A percentile compares a stretch with the other conserved stretches of the same genome.
These are phyloP conservation scores for Lagorchestes hirsutus DNA, from an alignment of 2,797 vertebrate genomes.

Conservation along the genomic window DNA sequence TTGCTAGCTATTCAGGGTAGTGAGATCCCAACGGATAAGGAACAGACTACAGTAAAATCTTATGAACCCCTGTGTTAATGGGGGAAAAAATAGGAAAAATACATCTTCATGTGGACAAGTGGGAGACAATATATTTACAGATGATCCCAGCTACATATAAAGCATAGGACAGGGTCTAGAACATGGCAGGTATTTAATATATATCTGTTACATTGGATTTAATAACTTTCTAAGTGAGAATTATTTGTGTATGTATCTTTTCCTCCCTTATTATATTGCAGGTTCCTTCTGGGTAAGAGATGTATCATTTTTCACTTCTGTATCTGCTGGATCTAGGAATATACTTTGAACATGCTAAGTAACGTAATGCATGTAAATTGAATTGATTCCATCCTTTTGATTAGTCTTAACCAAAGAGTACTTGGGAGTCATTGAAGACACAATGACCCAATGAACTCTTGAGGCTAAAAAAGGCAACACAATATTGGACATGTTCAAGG, in stretches of 20 bases:
- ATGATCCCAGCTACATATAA: neutral
- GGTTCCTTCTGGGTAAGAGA: neutral
- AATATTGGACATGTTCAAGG: neutral
- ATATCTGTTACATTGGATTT: neutral
- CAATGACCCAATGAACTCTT: neutral
- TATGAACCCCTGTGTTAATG: neutral
- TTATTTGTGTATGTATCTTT: neutral
- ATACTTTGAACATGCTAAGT: neutral
- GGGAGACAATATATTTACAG: neutral
- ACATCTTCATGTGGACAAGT: neutral
- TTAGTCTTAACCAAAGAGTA: neutral
- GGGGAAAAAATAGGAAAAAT: neutral
- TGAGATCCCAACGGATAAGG: neutral
- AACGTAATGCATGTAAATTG: neutral
- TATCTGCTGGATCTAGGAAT: neutral
- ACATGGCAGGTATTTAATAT: neutral
- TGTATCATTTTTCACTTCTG: neutral
- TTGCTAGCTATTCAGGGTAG: neutral
- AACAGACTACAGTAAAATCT: neutral
- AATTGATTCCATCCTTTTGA: neutral
- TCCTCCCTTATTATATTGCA: neutral
- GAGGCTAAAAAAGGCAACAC: neutral
- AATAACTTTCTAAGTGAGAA: neutral
- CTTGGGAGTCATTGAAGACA: neutral
- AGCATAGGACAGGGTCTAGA: neutral